These are phyloP conservation scores for Drosophila multiciliata DNA, from an alignment of 2,888 invertebrate species.

Conservation along the genomic window DNA sequence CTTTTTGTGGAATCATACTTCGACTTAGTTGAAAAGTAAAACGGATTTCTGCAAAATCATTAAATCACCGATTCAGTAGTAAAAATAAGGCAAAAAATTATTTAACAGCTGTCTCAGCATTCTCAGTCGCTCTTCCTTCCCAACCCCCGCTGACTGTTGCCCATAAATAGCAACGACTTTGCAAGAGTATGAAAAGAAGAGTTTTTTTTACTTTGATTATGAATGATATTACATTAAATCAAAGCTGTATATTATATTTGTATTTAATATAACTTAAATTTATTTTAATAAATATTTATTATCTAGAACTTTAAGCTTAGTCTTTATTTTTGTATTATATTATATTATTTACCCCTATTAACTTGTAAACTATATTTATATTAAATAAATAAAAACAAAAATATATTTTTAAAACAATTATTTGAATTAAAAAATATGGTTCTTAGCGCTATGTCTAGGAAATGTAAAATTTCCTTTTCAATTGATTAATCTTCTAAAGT, in stretches of 20 bases:
- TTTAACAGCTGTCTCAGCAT: constrained; percentile 50
- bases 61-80: constrained; percentile 27
- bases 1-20: constrained; percentile 7
- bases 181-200: background rate
- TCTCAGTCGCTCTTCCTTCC: constrained; percentile 5
- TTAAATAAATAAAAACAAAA: background rate
- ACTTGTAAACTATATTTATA: background rate
- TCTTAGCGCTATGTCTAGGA: too few species aligned
- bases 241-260: background rate
- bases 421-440: too few species aligned
- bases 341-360: too few species aligned
- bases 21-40: constrained; percentile 16
- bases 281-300: too few species aligned
- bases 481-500: background rate
- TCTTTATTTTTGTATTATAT: too few species aligned
- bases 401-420: too few species aligned
- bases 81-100: constrained; percentile 59
- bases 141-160: constrained; percentile 38
- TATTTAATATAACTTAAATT: background rate
- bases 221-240: background rate
- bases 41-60: constrained; percentile 61
- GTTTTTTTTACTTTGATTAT: background rate
- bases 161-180: constrained; percentile 54
- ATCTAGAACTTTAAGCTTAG: background rate
- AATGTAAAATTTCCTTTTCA: background rate